Conservation (phyloP, 2,113 vertebrate species). For the Callionymus lyra region DNA sequence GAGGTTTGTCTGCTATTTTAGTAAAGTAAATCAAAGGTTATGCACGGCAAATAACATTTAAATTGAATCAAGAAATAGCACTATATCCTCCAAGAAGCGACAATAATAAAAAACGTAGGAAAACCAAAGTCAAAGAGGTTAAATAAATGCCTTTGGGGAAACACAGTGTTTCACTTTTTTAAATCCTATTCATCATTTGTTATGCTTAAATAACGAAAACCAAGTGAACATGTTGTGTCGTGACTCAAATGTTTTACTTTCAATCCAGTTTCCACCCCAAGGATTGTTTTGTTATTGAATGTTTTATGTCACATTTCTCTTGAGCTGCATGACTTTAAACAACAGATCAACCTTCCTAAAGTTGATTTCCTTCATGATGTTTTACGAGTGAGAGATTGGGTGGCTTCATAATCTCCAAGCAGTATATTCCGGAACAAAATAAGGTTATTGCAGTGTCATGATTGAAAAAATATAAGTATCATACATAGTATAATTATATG, state of each 20-base stretch:
- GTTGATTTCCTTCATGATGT: slow-evolving; percentile 26
- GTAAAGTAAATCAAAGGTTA: too few relatives aligned
- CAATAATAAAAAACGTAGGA: too few relatives aligned
- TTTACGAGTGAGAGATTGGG: slow-evolving; percentile 30
- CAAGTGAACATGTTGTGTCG: slow-evolving; percentile 16
- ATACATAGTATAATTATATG: too few relatives aligned
- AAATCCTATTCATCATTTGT: slow-evolving; percentile 33
- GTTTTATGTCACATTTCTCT: slow-evolving; percentile 12
- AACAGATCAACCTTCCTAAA: slow-evolving; percentile 14
- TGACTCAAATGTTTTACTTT: slow-evolving; percentile 11
- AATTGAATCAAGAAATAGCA: too few relatives aligned
- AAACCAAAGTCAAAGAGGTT: too few relatives aligned
- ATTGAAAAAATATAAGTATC: too few relatives aligned
- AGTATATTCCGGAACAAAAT: slow-evolving; percentile 22
- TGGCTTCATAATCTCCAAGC: slow-evolving; percentile 26
- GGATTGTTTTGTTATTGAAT: slow-evolving; percentile 9
- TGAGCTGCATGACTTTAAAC: slow-evolving; percentile 3
- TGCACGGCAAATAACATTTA: too few relatives aligned
- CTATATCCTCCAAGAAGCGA: too few relatives aligned
- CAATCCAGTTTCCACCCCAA: slow-evolving; percentile 32
- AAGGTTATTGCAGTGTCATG: too few relatives aligned
- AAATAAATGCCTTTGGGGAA: too few relatives aligned
- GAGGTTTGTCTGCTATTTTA: too few relatives aligned
- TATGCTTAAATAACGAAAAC: slow-evolving; percentile 17
- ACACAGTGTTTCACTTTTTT: too few relatives aligned